Evolutionary conservation across 2,113 vertebrate genomes (phyloP).

Genomic region (Dasypus novemcinctus): DNA sequence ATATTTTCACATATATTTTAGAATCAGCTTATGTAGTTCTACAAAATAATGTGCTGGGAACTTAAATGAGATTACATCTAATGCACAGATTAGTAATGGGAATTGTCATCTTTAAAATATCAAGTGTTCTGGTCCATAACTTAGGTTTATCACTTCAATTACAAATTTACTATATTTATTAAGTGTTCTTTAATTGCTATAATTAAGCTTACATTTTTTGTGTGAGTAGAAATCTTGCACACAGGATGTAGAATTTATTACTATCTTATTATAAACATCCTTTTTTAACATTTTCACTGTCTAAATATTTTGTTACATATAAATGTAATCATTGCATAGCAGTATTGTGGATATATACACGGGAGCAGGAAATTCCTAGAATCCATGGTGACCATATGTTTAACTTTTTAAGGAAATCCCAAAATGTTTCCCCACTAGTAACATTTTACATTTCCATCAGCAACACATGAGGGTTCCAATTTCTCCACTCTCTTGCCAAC

Average conservation of each 20-base stretch:
- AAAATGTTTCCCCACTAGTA: too few relatives aligned
- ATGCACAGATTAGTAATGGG: neutral
- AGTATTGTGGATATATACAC: neutral
- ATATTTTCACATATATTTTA: too few relatives aligned
- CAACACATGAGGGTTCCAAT: too few relatives aligned
- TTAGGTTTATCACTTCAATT: too few relatives aligned
- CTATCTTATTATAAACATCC: neutral
- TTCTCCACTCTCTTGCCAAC: too few relatives aligned
- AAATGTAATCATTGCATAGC: neutral
- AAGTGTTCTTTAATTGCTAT: neutral
- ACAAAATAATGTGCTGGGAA: neutral
- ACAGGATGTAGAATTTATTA: neutral
- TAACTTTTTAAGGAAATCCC: neutral
- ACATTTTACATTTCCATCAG: too few relatives aligned
- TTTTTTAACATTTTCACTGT: neutral
- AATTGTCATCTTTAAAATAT: neutral
- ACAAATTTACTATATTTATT: neutral
- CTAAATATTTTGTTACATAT: neutral
- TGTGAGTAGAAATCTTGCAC: neutral
- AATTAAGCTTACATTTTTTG: neutral
- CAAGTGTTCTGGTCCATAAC: neutral
- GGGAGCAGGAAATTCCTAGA: too few relatives aligned
- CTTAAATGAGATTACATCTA: neutral
- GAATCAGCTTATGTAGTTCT: too few relatives aligned
- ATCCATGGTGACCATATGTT: too few relatives aligned